Evolutionary conservation across 2,797 vertebrate species (phyloP).

Genomic region (Sphenopsis melanotis): DNA sequence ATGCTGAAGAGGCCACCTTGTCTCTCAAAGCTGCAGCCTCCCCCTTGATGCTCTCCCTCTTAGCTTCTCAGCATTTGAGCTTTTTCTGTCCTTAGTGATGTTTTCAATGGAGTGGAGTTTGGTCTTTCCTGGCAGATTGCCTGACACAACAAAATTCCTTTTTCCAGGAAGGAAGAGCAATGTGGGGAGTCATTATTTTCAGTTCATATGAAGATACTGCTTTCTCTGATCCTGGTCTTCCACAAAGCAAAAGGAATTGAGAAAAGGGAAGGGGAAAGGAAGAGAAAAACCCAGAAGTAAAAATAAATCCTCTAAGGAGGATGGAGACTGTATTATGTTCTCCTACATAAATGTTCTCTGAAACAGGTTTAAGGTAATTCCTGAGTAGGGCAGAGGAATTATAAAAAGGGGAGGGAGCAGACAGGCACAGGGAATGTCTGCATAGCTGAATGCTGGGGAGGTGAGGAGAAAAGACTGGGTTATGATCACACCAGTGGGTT

Average conservation of each 20-base stretch:
- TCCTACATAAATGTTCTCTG: neutral
- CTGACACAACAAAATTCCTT: neutral
- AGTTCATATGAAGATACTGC: neutral
- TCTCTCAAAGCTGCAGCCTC: neutral
- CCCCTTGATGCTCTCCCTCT: neutral
- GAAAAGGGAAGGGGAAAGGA: neutral
- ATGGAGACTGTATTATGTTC: neutral
- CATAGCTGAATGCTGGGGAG: accelerated
- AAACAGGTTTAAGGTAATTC: neutral
- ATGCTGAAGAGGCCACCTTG: neutral
- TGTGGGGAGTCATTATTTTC: neutral
- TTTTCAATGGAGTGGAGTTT: neutral
- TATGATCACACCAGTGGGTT: neutral
- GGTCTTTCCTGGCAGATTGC: neutral
- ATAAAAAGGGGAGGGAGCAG: neutral
- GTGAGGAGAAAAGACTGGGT: neutral
- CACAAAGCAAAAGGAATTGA: neutral
- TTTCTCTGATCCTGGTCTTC: neutral
- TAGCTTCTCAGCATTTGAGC: neutral
- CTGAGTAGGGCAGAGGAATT: neutral
- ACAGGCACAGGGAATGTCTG: neutral
- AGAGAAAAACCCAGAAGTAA: neutral
- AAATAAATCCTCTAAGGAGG: neutral
- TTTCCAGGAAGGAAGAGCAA: constrained; percentile 16
- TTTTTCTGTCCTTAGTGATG: neutral